Evolutionary conservation across 92 coral and sea anemone species (phyloP).

Genomic region (Phymanthus crucifer): DNA sequence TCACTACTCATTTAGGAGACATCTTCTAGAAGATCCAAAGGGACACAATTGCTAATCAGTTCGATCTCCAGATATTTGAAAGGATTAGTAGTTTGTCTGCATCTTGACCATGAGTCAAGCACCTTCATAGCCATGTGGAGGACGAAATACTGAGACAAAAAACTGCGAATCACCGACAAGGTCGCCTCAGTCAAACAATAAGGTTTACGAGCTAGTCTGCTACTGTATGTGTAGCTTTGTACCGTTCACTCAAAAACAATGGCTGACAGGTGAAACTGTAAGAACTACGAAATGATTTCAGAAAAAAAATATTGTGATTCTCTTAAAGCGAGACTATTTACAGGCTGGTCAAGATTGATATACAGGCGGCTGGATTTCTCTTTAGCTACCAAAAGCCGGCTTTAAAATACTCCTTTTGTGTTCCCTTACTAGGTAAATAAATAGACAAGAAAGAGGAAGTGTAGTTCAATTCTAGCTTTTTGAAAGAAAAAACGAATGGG

Average conservation of each 20-base stretch:
- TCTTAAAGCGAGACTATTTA: background rate
- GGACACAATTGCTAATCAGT: background rate
- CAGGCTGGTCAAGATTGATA: background rate
- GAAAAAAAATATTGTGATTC: background rate
- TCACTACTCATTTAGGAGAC: background rate
- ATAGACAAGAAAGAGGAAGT: constrained; percentile 19
- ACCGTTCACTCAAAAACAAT: background rate
- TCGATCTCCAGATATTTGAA: background rate
- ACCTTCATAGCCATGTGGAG: background rate
- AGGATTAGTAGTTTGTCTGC: background rate
- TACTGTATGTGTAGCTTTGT: background rate
- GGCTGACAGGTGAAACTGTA: background rate
- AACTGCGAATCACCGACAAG: background rate
- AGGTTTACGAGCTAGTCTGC: background rate
- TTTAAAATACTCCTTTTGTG: constrained; percentile 22
- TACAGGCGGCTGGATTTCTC: background rate
- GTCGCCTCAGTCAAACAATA: background rate
- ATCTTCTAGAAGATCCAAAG: background rate
- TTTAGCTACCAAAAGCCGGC: constrained; percentile 10
- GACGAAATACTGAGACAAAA: background rate
- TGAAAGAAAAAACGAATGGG: background rate
- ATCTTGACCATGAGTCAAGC: background rate
- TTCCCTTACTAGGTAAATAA: constrained; percentile 20
- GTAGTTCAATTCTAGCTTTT: background rate
- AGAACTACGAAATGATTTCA: background rate